phyloP scores from a whole-genome alignment of 2,797 vertebrate species.

The Lacerta agilis region DNA sequence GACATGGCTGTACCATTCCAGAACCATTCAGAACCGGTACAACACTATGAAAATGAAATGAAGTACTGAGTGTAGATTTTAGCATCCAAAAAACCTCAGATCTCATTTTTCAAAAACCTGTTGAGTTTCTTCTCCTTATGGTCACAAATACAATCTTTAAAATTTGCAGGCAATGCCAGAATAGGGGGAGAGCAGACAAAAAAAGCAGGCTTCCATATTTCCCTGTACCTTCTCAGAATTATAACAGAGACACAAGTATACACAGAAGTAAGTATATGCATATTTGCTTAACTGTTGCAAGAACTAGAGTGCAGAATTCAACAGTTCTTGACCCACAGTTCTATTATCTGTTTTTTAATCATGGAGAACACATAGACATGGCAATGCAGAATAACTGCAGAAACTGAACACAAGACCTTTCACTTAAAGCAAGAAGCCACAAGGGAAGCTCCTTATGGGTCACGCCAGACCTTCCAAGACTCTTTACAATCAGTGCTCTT shows the following conservation, averaged over 20 bases:
- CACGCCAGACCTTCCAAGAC: neutral
- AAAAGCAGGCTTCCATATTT: neutral
- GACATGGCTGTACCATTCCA: neutral
- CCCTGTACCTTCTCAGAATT: neutral
- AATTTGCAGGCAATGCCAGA: neutral
- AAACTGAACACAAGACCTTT: neutral
- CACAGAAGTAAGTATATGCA: neutral
- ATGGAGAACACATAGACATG: neutral
- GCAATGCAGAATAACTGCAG: neutral
- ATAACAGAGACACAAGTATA: neutral
- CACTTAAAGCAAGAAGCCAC: neutral
- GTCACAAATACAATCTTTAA: neutral
- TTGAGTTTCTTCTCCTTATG: neutral
- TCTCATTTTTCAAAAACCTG: neutral
- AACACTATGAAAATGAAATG: neutral
- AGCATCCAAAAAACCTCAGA: neutral
- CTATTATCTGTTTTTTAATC: neutral
- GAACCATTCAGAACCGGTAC: neutral
- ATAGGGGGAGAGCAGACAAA: neutral
- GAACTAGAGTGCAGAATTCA: neutral
- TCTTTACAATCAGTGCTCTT: neutral
- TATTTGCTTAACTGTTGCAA: neutral
- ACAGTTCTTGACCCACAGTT: neutral
- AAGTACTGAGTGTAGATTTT: neutral
- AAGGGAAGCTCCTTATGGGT: neutral